Evolutionary conservation across 2,113 vertebrate genomes (phyloP).

Genomic region (Cyanoliseus patagonus): DNA sequence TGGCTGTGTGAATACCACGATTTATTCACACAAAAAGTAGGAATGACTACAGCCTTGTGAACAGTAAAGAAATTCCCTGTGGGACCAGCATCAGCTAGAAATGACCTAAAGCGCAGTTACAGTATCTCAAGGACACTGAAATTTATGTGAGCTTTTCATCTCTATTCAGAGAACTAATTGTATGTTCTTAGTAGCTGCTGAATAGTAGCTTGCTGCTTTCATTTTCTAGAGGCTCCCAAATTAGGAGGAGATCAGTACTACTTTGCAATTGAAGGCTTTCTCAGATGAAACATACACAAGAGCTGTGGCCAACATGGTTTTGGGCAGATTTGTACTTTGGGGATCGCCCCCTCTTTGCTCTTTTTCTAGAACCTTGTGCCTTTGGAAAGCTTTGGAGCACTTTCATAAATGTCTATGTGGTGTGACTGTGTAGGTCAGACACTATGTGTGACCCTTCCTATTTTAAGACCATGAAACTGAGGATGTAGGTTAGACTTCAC

Average conservation of each 20-base stretch:
- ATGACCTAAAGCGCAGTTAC: neutral
- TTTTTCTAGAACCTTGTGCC: neutral
- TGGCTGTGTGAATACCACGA: neutral
- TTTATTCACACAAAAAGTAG: neutral
- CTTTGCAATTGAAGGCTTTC: constrained; percentile 13
- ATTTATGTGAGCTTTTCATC: neutral
- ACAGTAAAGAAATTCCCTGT: neutral
- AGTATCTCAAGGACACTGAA: neutral
- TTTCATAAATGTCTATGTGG: neutral
- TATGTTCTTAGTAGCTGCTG: neutral
- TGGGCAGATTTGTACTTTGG: neutral
- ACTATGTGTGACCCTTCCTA: neutral
- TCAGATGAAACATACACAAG: neutral
- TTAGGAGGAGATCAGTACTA: neutral
- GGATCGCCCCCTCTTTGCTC: neutral
- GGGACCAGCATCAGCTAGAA: neutral
- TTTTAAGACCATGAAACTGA: neutral
- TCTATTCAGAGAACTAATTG: neutral
- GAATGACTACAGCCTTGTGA: neutral
- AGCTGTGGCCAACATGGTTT: neutral
- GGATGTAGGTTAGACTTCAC: neutral
- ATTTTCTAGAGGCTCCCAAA: constrained; percentile 14
- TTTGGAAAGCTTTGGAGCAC: neutral
- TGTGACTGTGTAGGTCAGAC: neutral
- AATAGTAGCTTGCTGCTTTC: neutral